A percentile compares a stretch with the other conserved stretches of the same genome.
Conservation (phyloP, 53 echinoderm and acorn worm species). For the Crossaster papposus region DNA sequence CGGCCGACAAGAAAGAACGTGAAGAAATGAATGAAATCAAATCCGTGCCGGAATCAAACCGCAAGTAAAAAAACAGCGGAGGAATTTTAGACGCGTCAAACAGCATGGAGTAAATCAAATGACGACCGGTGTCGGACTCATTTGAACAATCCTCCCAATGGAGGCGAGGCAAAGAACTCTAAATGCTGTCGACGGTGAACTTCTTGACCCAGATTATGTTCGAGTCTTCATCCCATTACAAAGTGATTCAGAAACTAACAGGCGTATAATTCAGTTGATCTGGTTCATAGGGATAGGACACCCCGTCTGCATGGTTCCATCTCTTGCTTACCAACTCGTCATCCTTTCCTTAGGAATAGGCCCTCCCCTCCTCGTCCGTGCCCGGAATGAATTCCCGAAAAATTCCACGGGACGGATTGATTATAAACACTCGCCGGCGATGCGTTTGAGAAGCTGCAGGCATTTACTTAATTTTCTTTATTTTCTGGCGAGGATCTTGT, state of each 20-base stretch:
- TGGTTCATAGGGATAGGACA: neutral
- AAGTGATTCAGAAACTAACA: neutral
- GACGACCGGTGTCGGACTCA: neutral
- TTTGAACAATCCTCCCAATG: neutral
- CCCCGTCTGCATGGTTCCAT: neutral
- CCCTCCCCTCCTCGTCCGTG: neutral
- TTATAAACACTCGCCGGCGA: neutral
- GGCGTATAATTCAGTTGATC: neutral
- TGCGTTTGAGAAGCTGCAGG: neutral
- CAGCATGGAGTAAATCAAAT: neutral
- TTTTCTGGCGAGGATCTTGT: neutral
- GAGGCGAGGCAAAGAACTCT: neutral
- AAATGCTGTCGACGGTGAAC: neutral
- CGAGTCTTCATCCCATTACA: neutral
- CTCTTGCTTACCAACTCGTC: neutral
- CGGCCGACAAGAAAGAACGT: neutral
- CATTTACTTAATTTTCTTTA: neutral
- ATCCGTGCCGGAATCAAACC: neutral
- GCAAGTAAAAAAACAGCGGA: neutral
- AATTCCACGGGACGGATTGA: conserved; percentile 1
- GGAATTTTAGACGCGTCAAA: neutral
- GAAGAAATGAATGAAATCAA: neutral
- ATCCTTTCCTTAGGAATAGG: neutral
- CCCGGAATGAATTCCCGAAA: neutral
- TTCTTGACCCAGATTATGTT: neutral